A percentile compares a stretch with the other conserved stretches of the same genome.
phyloP scores from a whole-genome alignment of 2,888 invertebrate genomes.

The Phania funesta region DNA sequence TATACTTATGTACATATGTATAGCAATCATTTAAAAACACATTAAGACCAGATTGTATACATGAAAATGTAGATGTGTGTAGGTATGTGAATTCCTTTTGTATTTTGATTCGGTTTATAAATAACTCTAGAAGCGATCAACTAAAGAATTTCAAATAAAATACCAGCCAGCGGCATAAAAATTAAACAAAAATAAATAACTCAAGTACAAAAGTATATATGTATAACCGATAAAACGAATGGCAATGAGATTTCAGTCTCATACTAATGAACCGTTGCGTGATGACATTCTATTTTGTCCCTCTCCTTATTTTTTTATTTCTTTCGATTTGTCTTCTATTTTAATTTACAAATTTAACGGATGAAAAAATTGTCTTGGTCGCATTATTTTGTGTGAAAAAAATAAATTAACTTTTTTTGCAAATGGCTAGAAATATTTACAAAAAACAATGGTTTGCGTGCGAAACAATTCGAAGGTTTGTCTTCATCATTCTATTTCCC shows the following conservation, averaged over 20 bases:
- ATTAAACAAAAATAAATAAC: constrained; percentile 57
- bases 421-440: constrained; percentile 8
- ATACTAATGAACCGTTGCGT: no score
- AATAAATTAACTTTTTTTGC: neutral
- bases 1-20: no score
- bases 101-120: constrained; percentile 12
- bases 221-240: constrained; percentile 27
- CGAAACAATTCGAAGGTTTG: neutral
- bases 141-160: constrained; percentile 38
- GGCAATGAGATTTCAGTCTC: constrained; percentile 28
- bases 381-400: neutral
- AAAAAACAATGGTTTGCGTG: neutral
- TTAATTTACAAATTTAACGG: constrained; percentile 30
- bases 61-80: neutral
- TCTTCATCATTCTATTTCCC: neutral
- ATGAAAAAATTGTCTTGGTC: neutral
- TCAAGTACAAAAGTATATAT: constrained; percentile 36
- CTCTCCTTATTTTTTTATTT: constrained; percentile 10
- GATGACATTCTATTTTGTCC: constrained; percentile 24
- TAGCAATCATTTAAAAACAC: no score
- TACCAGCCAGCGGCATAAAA: constrained; percentile 33
- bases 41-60: no score
- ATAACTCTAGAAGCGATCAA: constrained; percentile 32
- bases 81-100: neutral
- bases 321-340: neutral